Percentiles rank a stretch among this genome's conserved stretches.
Evolutionary conservation across 2,113 vertebrate genomes (phyloP).

Genomic region (Pachypanchax playfairii): DNA sequence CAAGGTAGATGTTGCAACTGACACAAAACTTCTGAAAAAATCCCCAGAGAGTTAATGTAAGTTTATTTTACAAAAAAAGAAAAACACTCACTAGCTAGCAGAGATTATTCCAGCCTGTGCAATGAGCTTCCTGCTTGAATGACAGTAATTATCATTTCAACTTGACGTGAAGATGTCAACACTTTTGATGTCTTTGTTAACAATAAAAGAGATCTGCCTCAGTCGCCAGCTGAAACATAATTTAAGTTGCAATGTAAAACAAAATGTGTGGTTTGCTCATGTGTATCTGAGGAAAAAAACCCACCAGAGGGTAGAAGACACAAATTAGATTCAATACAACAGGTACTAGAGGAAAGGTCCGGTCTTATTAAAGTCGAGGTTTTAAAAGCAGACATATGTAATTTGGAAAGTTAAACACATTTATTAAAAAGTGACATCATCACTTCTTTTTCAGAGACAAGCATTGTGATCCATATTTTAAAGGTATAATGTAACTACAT

Average conservation of each 20-base stretch:
- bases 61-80: conserved; percentile 43
- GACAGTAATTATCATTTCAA: conserved; percentile 71
- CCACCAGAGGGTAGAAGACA: too few species aligned
- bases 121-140: conserved; percentile 67
- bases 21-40: conserved; percentile 27
- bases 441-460: neutral
- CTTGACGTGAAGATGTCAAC: conserved; percentile 50
- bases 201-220: conserved; percentile 33
- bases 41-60: conserved; percentile 47
- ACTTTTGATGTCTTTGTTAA: conserved; percentile 66
- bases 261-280: neutral
- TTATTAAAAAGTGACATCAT: neutral
- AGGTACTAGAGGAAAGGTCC: too few species aligned
- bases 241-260: conserved; percentile 7
- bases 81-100: conserved; percentile 43
- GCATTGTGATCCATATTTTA: neutral
- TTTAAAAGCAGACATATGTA: too few species aligned
- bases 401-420: too few species aligned
- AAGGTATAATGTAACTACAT: neutral
- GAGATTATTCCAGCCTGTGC: conserved; percentile 50
- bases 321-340: too few species aligned
- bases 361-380: too few species aligned
- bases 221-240: conserved; percentile 29
- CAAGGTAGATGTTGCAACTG: too few species aligned
- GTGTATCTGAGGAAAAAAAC: too few species aligned